Evolutionary conservation across 2,888 invertebrate genomes (phyloP), one percentile per base, ranked within the genome.

Genomic region (Calliopum simillimum): DNA sequence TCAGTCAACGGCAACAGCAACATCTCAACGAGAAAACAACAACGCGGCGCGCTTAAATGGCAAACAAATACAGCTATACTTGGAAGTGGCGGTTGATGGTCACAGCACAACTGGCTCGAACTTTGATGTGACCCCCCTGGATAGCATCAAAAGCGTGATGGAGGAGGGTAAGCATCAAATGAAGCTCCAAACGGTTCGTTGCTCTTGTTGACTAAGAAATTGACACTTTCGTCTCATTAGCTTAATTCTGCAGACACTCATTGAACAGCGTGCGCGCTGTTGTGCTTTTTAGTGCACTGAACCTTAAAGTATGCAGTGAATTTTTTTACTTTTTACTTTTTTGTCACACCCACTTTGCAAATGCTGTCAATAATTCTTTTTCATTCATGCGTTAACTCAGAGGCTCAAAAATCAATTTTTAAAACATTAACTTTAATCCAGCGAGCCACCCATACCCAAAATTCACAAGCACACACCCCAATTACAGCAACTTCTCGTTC

Each of bases 181-280:
- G 33, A 33, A 33, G 8, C 33, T 4, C 8, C 8, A 33, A n/a
- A 8, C 33, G 8, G 33, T 33, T 33, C 8, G 8, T 33, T 33
- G 33, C 8, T 33, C 33, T 33, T 33, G 33, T 8, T 19, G 12
- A 46, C 61, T 44, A 61, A 61, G 44, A 33, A 43, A 46, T 61
- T 46, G 61, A 61, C 61, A 61, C 61, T 61, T 61, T 44, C 61
- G 61, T 61, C 61, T 61, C 61, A 61, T 61, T 61, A 61, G 61
- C 61, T 61, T 61, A 61, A 61, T 61, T 44, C 21, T 33, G 46
- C 33, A 6, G 33, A 8, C 33, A 33, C 33, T 8, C 33, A 33
- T 33, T 33, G 33, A 33, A 33, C 33, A 33, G 4, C 33, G 5
- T 8, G 33, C 33, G n/a, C n/a, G n/a, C n/a, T n/a, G n/a, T n/a